These are phyloP conservation scores for Pithys albifrons DNA, from an alignment of 2,113 vertebrate species.

Conservation along the genomic window DNA sequence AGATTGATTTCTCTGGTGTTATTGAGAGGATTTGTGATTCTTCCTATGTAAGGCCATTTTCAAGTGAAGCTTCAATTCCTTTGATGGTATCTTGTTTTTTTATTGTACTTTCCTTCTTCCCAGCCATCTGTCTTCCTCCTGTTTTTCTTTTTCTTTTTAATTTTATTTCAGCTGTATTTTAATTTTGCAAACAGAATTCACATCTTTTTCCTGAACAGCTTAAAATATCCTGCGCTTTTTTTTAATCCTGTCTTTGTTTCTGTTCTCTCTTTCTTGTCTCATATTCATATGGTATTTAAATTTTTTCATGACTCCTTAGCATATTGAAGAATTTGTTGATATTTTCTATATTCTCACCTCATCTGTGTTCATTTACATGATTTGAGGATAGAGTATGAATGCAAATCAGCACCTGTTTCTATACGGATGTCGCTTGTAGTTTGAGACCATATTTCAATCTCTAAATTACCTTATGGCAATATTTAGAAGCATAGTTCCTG, in stretches of 20 bases:
- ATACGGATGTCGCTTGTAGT: not conserved
- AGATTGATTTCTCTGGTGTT: not conserved
- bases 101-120: not conserved
- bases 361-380: not conserved
- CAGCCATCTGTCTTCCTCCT: not conserved
- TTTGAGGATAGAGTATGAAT: not conserved
- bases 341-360: not conserved
- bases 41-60: not conserved
- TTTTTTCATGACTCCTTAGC: not conserved
- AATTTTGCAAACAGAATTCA: not conserved
- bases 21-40: not conserved
- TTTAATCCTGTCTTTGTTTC: not conserved
- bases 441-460: not conserved
- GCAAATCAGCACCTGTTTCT: not conserved
- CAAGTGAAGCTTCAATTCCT: not conserved
- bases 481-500: not conserved
- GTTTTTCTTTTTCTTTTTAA: not conserved
- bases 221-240: not conserved
- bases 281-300: not conserved
- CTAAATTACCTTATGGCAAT: not conserved
- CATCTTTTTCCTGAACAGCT: not conserved
- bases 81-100: not conserved
- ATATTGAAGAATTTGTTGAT: not conserved
- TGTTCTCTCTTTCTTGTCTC: not conserved
- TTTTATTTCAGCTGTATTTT: not conserved